Evolutionary conservation across 2,113 vertebrate genomes (phyloP), one percentile per base, ranked within the genome.

Genomic region (Tenrec ecaudatus): DNA sequence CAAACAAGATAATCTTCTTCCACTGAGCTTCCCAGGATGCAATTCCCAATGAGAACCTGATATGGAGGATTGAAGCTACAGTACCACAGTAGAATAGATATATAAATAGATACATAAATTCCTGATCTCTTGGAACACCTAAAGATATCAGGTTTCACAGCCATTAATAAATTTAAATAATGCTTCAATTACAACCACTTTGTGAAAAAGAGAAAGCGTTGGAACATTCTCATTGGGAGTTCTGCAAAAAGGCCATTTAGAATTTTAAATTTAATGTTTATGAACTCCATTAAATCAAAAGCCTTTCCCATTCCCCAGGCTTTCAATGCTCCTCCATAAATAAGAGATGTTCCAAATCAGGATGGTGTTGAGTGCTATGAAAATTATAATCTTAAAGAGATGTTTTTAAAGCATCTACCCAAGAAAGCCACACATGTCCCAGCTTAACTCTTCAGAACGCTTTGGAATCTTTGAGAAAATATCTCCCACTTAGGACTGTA

Each of bases 221-320:
- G 43, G 16, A 82, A 82, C 23, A 68, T 82, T 82, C 33, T 73
- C 27, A 43, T 31, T 64, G 6, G 4, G 33, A 2, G 2, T 66
- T 36, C 14, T 85, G 33, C 36, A 68, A 8, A 66, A n/a, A 38
- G 12, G 10, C 1, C 25, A 66, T 57, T 38, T 82, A 12, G 78
- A 86, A 89, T 68, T 47, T 10, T 25, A 93, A 91, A 89, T 47
- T 6, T 38, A 91, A 73, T 71, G n/a, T 60, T 66, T 1, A 2
- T 58, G 12, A n/a, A 85, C 0, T 4, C 33, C 27, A 43, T 38
- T 89, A 81, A 82, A 3, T 14, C 27, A 43, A 78, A 53, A 88
- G 11, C 3, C 1, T 8, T 25, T 0, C 3, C n/a, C 22, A 6
- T 10, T 58, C 7, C 4, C 57, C 38, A 27, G 40, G 16, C 29